Evolutionary conservation across 2,888 invertebrate species (phyloP), one percentile per base, ranked within the genome.

Genomic region (Esperia sulphurella): DNA sequence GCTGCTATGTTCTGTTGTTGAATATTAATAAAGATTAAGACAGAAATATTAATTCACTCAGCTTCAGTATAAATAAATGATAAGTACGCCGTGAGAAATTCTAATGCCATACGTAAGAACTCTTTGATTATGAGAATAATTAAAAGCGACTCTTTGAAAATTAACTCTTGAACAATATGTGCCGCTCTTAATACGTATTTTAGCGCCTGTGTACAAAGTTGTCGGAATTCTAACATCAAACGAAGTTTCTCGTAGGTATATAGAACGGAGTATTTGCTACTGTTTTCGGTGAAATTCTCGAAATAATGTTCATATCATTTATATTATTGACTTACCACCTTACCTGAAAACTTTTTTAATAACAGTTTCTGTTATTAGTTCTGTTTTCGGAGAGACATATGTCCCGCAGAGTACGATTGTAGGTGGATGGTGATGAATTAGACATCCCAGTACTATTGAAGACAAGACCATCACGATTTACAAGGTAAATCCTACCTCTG

Each of bases 71-170:
- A 14, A 14, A 12, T 14, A 14, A 14, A 7, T 12, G 14, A n/a
- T 8, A 14, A 0, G 10, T n/a, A 5, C 41, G 41, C 41, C n/a
- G 3, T 41, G 8, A n/a, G 14, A 28, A 41, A 28, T 41, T 29
- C 13, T 8, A 14, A 14, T 29, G 41, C 4, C n/a, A 28, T 12
- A 12, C 29, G 41, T 13, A n/a, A n/a, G 12, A 35, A 41, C 41
- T 41, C 41, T n/a, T 14, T 29, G 41, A 41, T 41, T 41, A 41
- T 14, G 41, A 28, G 28, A 41, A 41, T 41, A 41, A 41, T 41
- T 41, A 41, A 41, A 29, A 41, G 41, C 41, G 28, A 29, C 41
- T 41, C 41, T 12, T 41, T 28, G 41, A 29, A 41, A 41, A 41
- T 41, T 28, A 41, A 41, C 29, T 41, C 41, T 5, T 9, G 12